These are phyloP conservation scores for Sarcophaga peregrina DNA, from an alignment of 1,140 invertebrate genomes.

Conservation along the genomic window DNA sequence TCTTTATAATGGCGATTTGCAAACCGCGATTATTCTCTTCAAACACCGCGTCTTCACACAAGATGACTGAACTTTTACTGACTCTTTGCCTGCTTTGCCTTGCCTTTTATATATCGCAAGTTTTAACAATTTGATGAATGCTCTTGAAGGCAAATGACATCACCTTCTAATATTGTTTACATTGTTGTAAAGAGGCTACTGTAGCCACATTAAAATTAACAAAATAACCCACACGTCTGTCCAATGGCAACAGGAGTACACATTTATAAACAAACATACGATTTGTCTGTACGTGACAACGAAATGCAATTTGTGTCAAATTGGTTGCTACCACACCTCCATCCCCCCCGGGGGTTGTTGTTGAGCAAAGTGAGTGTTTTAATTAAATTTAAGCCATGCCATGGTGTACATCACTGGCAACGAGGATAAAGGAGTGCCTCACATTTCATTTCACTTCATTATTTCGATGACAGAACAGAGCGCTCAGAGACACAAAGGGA, in stretches of 20 bases:
- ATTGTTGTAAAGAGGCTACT: background rate
- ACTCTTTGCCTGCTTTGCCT: too few species aligned
- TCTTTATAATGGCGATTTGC: too few species aligned
- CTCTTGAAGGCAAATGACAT: too few species aligned
- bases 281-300: background rate
- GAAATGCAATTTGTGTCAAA: conserved; percentile 14
- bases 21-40: too few species aligned
- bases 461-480: too few species aligned
- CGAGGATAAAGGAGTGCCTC: too few species aligned
- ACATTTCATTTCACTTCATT: too few species aligned
- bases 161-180: too few species aligned
- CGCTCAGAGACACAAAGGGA: background rate
- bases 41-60: too few species aligned
- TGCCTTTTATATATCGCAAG: too few species aligned
- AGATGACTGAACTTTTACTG: too few species aligned
- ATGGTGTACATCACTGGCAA: background rate
- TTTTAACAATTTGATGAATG: too few species aligned
- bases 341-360: background rate
- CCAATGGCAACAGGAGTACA: background rate
- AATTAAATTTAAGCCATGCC: background rate
- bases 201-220: background rate
- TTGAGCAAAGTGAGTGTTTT: background rate
- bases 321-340: background rate
- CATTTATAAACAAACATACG: background rate
- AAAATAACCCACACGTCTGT: background rate